Evolutionary conservation across 2,888 invertebrate species (phyloP), one percentile per base, ranked within the genome.

Genomic region (Platycheirus albimanus): DNA sequence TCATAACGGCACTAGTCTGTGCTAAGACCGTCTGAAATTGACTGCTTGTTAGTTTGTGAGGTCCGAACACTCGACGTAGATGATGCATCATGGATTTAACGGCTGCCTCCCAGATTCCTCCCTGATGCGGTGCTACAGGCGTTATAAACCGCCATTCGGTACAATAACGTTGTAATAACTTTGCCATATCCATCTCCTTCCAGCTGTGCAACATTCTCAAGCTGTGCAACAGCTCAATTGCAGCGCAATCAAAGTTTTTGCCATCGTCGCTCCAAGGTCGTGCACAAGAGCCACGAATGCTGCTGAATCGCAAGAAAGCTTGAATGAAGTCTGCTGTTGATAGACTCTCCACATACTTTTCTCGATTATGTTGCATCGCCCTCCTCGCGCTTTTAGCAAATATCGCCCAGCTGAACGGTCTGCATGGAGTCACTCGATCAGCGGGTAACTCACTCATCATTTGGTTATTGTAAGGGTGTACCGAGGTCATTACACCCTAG

Each of bases 371-470:
- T 19, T 45, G 17, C 45, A 45, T 19, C 66, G 15, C 10, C 52
- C 41, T 51, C 28, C 11, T 5, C 66, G 33, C 0, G 66, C 20
- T 15, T 63, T 63, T 1, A 63, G 47, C 28, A 11, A 30, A 33
- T 45, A 45, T 2, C 10, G 45, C 3, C 61, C 45, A 4, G 61
- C n/a, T n/a, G 45, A 63, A 63, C 15, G 51, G 51, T 66, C 38
- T 19, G 3, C 36, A 11, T n/a, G 10, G 36, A 11, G 11, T 8
- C 36, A 36, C 36, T 11, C 36, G 36, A 11, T 36, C 33, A 66
- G 43, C n/a, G 11, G 45, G 56, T 15, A 54, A 33, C 30, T 56
- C 45, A 15, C 69, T 43, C 52, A 67, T 67, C 24, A 43, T 20
- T 52, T 67, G 67, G n/a, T n/a, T n/a, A n/a, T n/a, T n/a, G n/a